phyloP scores from a whole-genome alignment of 2,797 vertebrate genomes.

The Pangasius larnaudii region DNA sequence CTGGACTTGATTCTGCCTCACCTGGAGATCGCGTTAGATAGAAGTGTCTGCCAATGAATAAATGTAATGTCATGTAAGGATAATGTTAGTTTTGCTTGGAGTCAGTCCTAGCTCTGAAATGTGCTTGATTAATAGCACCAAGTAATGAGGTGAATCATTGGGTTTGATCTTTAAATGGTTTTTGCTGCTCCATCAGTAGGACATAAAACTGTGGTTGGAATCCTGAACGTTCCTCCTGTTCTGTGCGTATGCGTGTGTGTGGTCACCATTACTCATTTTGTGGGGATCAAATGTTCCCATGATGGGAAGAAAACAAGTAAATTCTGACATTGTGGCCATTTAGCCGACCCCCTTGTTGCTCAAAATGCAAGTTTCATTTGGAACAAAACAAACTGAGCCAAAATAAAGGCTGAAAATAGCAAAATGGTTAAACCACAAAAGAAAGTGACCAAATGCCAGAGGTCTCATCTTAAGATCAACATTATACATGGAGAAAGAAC shows the following conservation, averaged over 20 bases:
- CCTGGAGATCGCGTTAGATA: neutral
- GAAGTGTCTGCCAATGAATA: neutral
- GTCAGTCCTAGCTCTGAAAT: neutral
- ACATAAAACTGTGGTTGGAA: constrained; percentile 22
- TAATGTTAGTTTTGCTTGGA: constrained; percentile 19
- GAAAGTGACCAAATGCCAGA: neutral
- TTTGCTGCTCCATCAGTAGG: constrained; percentile 33
- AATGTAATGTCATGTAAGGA: neutral
- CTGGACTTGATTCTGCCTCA: neutral
- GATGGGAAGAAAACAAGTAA: neutral
- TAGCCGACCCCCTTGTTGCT: neutral
- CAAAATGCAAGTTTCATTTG: constrained; percentile 1
- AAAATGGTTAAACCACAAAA: constrained; percentile 5
- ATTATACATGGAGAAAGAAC: neutral
- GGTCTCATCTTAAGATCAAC: neutral
- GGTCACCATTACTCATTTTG: neutral
- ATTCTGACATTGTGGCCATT: neutral
- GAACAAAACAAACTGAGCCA: neutral
- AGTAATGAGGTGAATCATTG: constrained; percentile 59
- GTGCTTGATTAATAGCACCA: constrained; percentile 56
- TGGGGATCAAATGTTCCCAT: neutral
- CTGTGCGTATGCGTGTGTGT: neutral
- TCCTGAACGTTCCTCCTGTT: neutral
- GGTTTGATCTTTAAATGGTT: constrained; percentile 58
- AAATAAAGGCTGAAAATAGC: constrained; percentile 5